A percentile compares a stretch with the other conserved stretches of the same genome.
phyloP scores from a whole-genome alignment of 2,888 invertebrate species.

The Zhuqinia jingwanae region DNA sequence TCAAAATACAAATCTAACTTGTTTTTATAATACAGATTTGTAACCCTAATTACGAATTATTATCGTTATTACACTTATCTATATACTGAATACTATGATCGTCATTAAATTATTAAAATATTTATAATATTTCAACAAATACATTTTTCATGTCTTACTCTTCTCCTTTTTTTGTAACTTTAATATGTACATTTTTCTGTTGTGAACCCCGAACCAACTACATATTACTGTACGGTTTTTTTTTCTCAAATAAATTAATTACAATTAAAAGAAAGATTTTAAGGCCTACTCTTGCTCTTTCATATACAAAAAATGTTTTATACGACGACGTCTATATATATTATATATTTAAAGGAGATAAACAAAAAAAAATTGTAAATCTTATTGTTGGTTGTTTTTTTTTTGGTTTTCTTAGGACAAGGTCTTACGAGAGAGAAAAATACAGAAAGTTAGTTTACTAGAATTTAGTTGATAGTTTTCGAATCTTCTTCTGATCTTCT shows the following conservation, averaged over 20 bases:
- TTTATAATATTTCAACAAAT: not conserved
- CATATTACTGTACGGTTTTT: not conserved
- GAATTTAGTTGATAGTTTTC: not conserved
- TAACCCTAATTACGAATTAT: too few species aligned
- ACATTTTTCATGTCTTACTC: not conserved
- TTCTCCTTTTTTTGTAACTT: not conserved
- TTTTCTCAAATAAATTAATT: not conserved
- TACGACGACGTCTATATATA: not conserved
- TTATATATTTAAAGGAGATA: not conserved
- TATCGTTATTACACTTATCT: too few species aligned
- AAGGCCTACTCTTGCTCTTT: slow-evolving; percentile 73
- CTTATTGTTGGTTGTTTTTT: slow-evolving; percentile 10
- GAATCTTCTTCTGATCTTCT: not conserved
- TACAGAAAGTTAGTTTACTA: not conserved
- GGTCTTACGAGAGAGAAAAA: slow-evolving; percentile 9
- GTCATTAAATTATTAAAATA: not conserved
- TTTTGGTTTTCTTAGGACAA: not conserved
- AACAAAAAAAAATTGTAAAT: slow-evolving; percentile 28
- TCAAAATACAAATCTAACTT: too few species aligned
- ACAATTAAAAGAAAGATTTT: slow-evolving; percentile 38
- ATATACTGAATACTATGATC: too few species aligned
- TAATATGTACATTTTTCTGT: too few species aligned
- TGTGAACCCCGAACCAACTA: too few species aligned
- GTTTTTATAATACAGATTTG: too few species aligned
- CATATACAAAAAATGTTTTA: slow-evolving; percentile 43